phyloP scores from a whole-genome alignment of 2,888 invertebrate genomes.

The Teinopalpus imperialis region DNA sequence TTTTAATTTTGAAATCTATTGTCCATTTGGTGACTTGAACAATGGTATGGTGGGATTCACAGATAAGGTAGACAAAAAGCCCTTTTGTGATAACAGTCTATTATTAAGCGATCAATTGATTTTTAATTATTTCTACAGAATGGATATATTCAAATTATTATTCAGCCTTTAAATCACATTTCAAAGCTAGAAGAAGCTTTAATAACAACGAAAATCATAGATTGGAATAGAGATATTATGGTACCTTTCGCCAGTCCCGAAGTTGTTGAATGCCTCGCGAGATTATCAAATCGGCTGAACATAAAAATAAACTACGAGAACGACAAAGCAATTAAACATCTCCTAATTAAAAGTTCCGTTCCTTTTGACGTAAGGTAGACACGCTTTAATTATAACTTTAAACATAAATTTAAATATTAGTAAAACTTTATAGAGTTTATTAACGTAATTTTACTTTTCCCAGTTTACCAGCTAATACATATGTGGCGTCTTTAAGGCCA shows the following conservation, averaged over 20 bases:
- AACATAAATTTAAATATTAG: neutral
- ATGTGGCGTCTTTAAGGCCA: constrained; percentile 32
- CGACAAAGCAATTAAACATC: constrained; percentile 28
- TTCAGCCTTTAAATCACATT: constrained; percentile 31
- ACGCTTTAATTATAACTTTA: too few species aligned
- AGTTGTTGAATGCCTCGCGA: constrained; percentile 30
- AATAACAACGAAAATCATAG: constrained; percentile 32
- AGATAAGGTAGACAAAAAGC: constrained; percentile 31
- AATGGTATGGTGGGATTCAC: constrained; percentile 41
- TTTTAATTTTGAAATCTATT: constrained; percentile 40
- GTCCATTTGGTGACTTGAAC: constrained; percentile 40
- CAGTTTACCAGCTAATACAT: constrained; percentile 37
- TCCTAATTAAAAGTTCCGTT: constrained; percentile 26
- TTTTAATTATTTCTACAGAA: constrained; percentile 21
- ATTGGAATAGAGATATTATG: constrained; percentile 31
- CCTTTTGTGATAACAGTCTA: too few species aligned
- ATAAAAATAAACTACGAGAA: constrained; percentile 17
- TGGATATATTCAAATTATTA: constrained; percentile 27
- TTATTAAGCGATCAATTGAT: too few species aligned
- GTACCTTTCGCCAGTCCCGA: constrained; percentile 30
- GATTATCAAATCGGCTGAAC: constrained; percentile 25
- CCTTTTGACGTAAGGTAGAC: constrained; percentile 29
- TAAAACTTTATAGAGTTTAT: neutral
- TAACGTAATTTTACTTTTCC: constrained; percentile 10
- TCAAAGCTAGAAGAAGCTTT: constrained; percentile 34